Percentiles rank a stretch among this genome's conserved stretches.
Conservation (phyloP, 2,888 invertebrate genomes). For the Eueremaeus valkanovi region DNA sequence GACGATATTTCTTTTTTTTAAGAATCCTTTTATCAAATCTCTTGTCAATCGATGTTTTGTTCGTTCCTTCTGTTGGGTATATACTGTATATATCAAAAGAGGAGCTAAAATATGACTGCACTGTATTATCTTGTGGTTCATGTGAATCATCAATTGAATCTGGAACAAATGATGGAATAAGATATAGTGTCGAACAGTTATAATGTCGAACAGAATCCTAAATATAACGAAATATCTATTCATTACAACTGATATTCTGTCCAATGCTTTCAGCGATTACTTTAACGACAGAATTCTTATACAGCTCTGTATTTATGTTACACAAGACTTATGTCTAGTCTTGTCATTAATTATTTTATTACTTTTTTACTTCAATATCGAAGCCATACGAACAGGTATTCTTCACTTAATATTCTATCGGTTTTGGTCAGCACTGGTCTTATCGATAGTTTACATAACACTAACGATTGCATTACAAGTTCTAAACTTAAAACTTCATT, state of each 20-base stretch:
- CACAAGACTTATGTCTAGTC: conserved; percentile 9
- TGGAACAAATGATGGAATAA: too few relatives aligned
- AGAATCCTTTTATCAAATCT: too few relatives aligned
- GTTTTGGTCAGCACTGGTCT: conserved; percentile 5
- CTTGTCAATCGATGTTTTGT: too few relatives aligned
- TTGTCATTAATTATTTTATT: not conserved
- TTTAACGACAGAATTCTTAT: not conserved
- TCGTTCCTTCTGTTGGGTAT: too few relatives aligned
- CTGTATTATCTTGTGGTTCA: too few relatives aligned
- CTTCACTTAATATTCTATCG: not conserved
- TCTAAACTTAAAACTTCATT: not conserved
- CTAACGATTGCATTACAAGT: conserved; percentile 13
- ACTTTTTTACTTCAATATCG: conserved; percentile 21
- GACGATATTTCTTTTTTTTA: too few relatives aligned
- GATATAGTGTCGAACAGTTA: too few relatives aligned
- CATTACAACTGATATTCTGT: not conserved
- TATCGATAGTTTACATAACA: not conserved
- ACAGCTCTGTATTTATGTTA: not conserved
- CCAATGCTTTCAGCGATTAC: conserved; percentile 9
- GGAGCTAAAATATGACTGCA: too few relatives aligned
- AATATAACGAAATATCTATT: not conserved
- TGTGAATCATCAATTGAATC: too few relatives aligned
- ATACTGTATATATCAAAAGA: too few relatives aligned
- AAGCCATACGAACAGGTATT: not conserved
- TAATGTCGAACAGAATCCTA: not conserved